Base-by-base conservation (phyloP, 2,113 vertebrate species). In the Glaucomys volans region DNA sequence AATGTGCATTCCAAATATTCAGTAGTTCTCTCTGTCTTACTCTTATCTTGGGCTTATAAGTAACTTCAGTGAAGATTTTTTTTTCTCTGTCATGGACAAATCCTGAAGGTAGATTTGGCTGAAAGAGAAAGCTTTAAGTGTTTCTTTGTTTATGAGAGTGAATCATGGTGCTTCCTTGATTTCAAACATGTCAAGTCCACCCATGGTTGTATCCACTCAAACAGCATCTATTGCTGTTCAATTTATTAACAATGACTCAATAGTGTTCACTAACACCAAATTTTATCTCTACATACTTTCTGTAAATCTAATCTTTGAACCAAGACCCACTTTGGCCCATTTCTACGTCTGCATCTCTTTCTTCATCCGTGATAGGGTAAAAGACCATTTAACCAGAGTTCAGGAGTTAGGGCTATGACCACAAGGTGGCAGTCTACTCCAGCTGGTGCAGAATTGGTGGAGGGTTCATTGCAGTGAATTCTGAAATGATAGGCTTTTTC, bases 341-440 rank as follows among this genome's bases (percentile, higher is more conserved):
- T 62, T 50, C 13, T 52, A 28, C 30, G 10, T 76, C 54, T 47
- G 5, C 26, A 4, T 8, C 2, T 62, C 24, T 62, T 62, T 30
- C 44, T 22, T 32, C 37, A 35, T 44, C 2, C 2, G 3, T 62
- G 12, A 1, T 12, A 52, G 42, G 8, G 0, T 5, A 6, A 14
- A 44, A 69, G 8, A 66, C 14, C 16, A n/a, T 87, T 75, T 16
- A 59, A 14, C 3, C 50, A 64, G 24, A 47, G 32, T 62, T 93
- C 35, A 26, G n/a, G 26, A 37, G 75, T 57, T 87, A n/a, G 3
- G 4, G 17, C n/a, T 42, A n/a, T 94, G 75, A 77, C 96, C 90
- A 96, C 96, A 37, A 77, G 90, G 42, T 30, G 81, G 67, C 7
- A 71, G 80, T 50, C 62, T 6, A 32, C 26, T n/a, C 64, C 75